Base-by-base conservation (phyloP, 2,888 invertebrate species). In the Tipula lateralis region DNA sequence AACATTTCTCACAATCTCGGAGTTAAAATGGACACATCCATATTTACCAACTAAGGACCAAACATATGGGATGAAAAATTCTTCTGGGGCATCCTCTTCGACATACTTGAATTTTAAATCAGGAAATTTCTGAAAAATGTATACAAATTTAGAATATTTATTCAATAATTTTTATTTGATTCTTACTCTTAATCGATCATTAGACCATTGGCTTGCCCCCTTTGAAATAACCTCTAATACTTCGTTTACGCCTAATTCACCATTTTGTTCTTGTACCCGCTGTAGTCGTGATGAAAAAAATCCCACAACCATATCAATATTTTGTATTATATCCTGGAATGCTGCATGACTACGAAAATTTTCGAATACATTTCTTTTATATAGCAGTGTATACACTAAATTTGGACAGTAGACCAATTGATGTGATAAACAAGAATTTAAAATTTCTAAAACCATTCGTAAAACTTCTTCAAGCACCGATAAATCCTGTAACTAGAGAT, bases 11-110 rank as follows among this genome's bases (percentile, higher is more conserved):
- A 90, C 89, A 86, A 88, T 90, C 86, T 90, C 90, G 29, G 90
- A 90, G 86, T 88, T 90, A 85, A 90, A 90, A 87, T 90, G 90
- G 83, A 90, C 89, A 87, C 89, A 90, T 84, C 93, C 93, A 86
- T 92, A 92, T 50, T 91, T 91, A 87, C 92, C 93, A 83, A 99
- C 96, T 84, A 99, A 92, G 2, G 96, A 96, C 99, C 99, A 99
- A 29, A 99, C 97, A 90, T 99, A 99, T 0, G 99, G 99, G 87
- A 99, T 97, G 91, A 99, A 99, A 92, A 99, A 99, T 88, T 99
- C 99, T 89, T 99, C 99, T 0, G 99, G 99, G 85, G 96, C 94
- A 86, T 99, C 99, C 90, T 99, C 99, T 91, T 99, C 99, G 0
- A 99, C 99, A 89, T 99, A 99, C 87, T 98, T 97, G 91, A 99